phyloP scores from a whole-genome alignment of 2,888 invertebrate genomes.

The Petrolisthes cinctipes region DNA sequence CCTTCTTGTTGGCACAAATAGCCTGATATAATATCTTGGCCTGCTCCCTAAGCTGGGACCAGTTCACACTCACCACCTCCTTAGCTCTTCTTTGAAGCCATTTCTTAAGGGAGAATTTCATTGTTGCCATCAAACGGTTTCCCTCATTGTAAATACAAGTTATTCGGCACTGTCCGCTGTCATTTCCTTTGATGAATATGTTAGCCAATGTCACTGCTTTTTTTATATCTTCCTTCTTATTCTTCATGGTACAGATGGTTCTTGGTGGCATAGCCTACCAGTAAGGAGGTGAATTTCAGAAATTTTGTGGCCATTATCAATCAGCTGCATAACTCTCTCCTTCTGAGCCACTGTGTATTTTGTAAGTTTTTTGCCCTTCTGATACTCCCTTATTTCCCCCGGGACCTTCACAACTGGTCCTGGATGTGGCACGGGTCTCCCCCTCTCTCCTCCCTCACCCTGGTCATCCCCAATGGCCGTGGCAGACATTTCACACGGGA shows the following conservation, averaged over 20 bases:
- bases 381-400: too few relatives aligned
- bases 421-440: too few relatives aligned
- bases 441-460: too few relatives aligned
- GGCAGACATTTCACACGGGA: not conserved
- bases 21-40: constrained; percentile 2
- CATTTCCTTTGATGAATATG: not conserved
- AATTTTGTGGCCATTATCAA: too few relatives aligned
- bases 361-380: too few relatives aligned
- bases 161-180: not conserved
- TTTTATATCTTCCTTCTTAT: not conserved
- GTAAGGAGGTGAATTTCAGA: not conserved
- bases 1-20: not conserved
- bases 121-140: not conserved
- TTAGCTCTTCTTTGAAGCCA: not conserved
- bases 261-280: not conserved
- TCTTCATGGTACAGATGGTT: not conserved
- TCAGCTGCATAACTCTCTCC: too few relatives aligned
- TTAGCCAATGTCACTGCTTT: not conserved
- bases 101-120: too few relatives aligned
- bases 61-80: not conserved
- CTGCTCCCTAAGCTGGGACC: constrained; percentile 7
- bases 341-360: too few relatives aligned
- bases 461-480: too few relatives aligned
- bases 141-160: not conserved
- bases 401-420: too few relatives aligned